These are phyloP conservation scores for Enhydra lutris DNA, from an alignment of 2,113 vertebrate genomes.

Conservation along the genomic window DNA sequence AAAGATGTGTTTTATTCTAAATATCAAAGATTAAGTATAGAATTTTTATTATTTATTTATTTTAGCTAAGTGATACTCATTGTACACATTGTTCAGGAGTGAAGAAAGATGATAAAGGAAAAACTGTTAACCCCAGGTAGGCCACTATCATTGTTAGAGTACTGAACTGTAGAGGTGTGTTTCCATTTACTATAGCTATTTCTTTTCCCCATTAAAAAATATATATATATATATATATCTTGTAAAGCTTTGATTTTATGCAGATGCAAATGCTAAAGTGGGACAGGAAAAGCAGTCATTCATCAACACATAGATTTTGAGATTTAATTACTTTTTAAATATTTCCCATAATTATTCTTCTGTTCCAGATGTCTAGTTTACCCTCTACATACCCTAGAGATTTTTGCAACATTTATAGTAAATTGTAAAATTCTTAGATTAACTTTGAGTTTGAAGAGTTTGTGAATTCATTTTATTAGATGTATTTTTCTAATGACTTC, in stretches of 20 bases:
- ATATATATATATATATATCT: background rate
- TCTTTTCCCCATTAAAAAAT: background rate
- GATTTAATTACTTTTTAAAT: slow-evolving; percentile 10
- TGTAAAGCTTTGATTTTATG: background rate
- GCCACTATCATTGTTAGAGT: background rate
- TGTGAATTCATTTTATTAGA: background rate
- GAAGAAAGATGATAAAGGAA: background rate
- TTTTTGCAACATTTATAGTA: background rate
- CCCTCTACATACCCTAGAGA: background rate
- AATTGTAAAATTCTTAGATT: background rate
- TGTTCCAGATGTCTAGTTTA: slow-evolving; percentile 11
- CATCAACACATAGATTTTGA: background rate
- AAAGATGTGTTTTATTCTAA: background rate
- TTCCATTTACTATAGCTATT: background rate
- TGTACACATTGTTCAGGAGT: background rate
- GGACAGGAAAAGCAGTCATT: background rate
- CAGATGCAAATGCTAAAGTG: background rate
- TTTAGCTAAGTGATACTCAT: background rate
- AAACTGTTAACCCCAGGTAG: background rate
- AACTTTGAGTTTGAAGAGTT: background rate
- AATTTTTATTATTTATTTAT: background rate
- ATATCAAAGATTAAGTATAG: background rate
- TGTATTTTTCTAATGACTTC: slow-evolving; percentile 1
- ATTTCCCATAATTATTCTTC: background rate
- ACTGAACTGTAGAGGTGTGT: background rate